Evolutionary conservation across 2,888 invertebrate genomes (phyloP), one percentile per base, ranked within the genome.

Genomic region (Eristalis tenax): DNA sequence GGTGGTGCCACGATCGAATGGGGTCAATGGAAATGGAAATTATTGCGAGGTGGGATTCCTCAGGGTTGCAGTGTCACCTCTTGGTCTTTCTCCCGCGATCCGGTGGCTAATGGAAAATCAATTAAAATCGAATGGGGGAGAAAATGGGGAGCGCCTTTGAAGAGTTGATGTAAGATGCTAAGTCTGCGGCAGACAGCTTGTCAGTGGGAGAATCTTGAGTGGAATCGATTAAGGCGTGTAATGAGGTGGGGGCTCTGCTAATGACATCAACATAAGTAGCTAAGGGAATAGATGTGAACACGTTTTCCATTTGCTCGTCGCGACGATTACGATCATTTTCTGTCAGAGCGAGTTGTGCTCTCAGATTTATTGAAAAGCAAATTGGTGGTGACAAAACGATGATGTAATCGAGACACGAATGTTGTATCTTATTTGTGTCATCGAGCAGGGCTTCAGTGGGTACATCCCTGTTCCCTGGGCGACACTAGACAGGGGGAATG

Each of bases 161-260:
- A 4, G 50, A 18, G 50, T 18, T 50, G 50, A 18, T 32, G 50
- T 50, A 50, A 50, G 50, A 50, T 50, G 50, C 50, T 18, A 50
- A 8, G 50, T 18, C 50, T 50, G 6, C 18, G 18, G 50, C 18
- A 50, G 50, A 50, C 50, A 50, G 50, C 50, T 18, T 50, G 50
- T 50, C 50, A 50, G 50, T 50, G 50, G 50, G 50, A 18, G 50
- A 50, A 50, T 50, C 50, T 50, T 50, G 50, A 50, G 50, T 50
- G 50, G 50, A 50, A 50, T 50, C 50, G 50, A 50, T 50, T 50
- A 50, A 50, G 50, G 50, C 50, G 50, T 50, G 50, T 50, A 50
- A 50, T 8, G 50, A 50, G 50, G 50, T 50, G 50, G 18, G 18
- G 50, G 50, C 1, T n/a, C n/a, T 50, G 50, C 50, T 18, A 18